Percentiles rank a stretch among this genome's conserved stretches.
Evolutionary conservation across 2,797 vertebrate species (phyloP).

Genomic region (Mormyrus proboscirostris): DNA sequence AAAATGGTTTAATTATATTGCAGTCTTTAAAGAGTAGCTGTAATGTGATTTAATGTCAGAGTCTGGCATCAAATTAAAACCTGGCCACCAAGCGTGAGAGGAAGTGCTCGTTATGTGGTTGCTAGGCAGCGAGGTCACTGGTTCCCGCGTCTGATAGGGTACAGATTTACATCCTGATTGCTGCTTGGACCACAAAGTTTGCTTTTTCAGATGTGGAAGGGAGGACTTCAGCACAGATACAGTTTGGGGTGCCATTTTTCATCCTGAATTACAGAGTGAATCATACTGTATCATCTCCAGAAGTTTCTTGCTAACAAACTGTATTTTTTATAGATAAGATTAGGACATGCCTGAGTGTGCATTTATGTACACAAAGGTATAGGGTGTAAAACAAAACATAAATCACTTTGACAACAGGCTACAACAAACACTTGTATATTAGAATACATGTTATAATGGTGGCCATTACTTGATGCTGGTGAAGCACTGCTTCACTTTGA

Average conservation of each 20-base stretch:
- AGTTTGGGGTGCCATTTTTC: not conserved
- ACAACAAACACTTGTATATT: not conserved
- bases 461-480: not conserved
- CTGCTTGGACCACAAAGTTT: not conserved
- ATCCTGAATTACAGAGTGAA: not conserved
- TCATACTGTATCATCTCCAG: not conserved
- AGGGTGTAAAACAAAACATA: not conserved
- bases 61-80: not conserved
- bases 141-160: not conserved
- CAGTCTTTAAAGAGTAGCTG: not conserved
- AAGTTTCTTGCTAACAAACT: not conserved
- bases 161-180: not conserved
- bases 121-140: not conserved
- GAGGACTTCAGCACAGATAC: not conserved
- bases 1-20: conserved; percentile 3
- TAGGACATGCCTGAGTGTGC: not conserved
- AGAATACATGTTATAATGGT: not conserved
- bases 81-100: not conserved
- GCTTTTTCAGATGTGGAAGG: not conserved
- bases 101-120: not conserved
- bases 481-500: not conserved
- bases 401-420: not conserved
- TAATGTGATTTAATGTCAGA: conserved; percentile 4
- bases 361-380: not conserved
- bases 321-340: not conserved